Conservation (phyloP, 1,140 invertebrate species). For the Papilio aristodemus region DNA sequence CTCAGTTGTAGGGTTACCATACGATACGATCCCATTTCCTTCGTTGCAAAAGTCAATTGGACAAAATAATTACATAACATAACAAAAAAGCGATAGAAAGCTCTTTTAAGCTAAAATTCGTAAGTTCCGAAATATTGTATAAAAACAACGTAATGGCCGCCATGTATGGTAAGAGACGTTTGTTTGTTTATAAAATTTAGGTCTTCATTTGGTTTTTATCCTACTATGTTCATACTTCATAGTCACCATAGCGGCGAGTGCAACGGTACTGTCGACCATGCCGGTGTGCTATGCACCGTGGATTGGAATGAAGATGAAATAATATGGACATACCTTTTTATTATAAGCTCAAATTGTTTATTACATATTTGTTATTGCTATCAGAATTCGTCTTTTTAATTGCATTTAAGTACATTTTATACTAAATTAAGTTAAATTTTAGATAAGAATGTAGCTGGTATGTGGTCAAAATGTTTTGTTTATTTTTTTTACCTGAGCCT, state of each 20-base stretch:
- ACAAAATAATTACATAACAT: too few species aligned
- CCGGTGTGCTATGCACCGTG: conserved; percentile 14
- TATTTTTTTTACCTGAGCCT: too few species aligned
- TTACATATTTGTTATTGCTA: too few species aligned
- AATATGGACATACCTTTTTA: background rate
- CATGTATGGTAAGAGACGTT: background rate
- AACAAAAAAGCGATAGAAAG: too few species aligned
- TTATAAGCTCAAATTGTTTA: too few species aligned
- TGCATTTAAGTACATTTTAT: too few species aligned
- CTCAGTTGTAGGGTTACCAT: background rate
- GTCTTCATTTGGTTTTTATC: background rate
- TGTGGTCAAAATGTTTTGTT: too few species aligned
- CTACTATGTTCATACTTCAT: background rate
- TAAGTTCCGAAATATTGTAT: background rate
- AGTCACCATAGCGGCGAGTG: background rate
- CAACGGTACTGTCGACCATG: conserved; percentile 17
- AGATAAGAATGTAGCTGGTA: too few species aligned
- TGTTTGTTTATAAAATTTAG: background rate
- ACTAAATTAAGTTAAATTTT: too few species aligned
- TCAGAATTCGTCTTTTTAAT: too few species aligned
- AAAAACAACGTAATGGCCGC: background rate
- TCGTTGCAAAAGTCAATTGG: too few species aligned
- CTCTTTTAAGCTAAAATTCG: too few species aligned
- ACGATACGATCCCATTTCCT: background rate
- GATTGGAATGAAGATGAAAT: conserved; percentile 1